Evolutionary conservation across 1,140 invertebrate species (phyloP).

Genomic region (Sycophila sp.): DNA sequence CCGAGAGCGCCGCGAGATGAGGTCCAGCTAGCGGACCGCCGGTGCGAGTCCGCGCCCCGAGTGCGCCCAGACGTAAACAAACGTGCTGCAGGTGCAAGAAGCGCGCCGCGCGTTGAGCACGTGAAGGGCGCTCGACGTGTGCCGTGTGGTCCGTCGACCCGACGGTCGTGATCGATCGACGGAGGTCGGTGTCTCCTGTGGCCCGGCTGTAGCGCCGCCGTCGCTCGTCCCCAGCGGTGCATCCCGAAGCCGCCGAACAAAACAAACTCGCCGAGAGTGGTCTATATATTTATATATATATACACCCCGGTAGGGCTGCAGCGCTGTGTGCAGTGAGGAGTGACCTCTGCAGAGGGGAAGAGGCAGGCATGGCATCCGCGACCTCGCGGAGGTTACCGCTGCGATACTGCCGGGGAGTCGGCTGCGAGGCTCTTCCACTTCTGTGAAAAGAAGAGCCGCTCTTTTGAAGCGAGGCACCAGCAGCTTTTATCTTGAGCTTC

Average conservation of each 20-base stretch:
- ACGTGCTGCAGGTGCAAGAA: background rate
- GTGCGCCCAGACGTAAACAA: background rate
- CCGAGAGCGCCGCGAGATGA: background rate
- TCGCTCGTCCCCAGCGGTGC: background rate
- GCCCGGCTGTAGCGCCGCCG: background rate
- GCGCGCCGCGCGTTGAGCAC: background rate
- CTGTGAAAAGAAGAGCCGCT: too few relatives aligned
- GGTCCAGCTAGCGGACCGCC: background rate
- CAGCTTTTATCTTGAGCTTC: too few relatives aligned
- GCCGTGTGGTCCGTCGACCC: background rate
- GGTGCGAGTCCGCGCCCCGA: background rate
- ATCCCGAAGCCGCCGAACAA: slow-evolving; percentile 29
- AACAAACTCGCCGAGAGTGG: slow-evolving; percentile 25
- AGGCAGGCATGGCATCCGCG: background rate
- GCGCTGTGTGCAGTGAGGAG: background rate
- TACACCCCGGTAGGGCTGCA: background rate
- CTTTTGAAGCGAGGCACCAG: too few relatives aligned
- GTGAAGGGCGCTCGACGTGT: background rate
- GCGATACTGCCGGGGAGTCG: background rate
- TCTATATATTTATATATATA: too few relatives aligned
- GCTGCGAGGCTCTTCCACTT: too few relatives aligned
- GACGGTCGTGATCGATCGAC: too few relatives aligned
- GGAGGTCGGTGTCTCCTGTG: too few relatives aligned
- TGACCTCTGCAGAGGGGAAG: too few relatives aligned
- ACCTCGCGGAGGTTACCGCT: background rate